Evolutionary conservation across 2,888 invertebrate species (phyloP).

Genomic region (Hyles lineata): DNA sequence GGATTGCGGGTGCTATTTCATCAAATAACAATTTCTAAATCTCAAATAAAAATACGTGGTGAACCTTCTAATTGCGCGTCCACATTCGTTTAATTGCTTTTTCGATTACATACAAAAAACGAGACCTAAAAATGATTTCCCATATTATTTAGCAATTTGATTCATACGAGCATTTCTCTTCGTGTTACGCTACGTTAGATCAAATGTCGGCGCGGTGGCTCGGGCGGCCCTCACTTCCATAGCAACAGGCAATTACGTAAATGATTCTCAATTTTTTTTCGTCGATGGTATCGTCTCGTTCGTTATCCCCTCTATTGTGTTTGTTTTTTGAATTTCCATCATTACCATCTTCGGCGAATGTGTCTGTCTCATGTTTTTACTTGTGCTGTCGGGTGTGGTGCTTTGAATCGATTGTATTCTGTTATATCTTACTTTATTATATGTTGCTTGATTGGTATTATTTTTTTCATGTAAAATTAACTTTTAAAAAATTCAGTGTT

Average conservation of each 20-base stretch:
- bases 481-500: not conserved
- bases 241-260: constrained; percentile 57
- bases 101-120: constrained; percentile 25
- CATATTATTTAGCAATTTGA: constrained; percentile 33
- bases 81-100: not conserved
- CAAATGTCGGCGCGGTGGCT: constrained; percentile 39
- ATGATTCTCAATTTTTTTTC: constrained; percentile 48
- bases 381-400: not conserved
- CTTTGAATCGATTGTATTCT: constrained; percentile 8
- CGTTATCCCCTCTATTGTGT: constrained; percentile 46
- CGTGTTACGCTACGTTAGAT: constrained; percentile 46
- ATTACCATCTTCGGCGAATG: constrained; percentile 32
- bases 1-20: not conserved
- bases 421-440: not conserved
- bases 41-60: not conserved
- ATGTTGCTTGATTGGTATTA: not conserved
- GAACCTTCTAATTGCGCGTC: not conserved
- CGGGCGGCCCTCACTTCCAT: constrained; percentile 45
- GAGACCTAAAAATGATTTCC: constrained; percentile 33
- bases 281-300: constrained; percentile 46
- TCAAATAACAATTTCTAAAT: not conserved
- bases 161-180: constrained; percentile 42
- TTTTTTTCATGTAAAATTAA: not conserved
- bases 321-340: constrained; percentile 40
- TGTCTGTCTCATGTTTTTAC: not conserved